Conservation (phyloP, 2,797 vertebrate species). For the Siniperca undulata region DNA sequence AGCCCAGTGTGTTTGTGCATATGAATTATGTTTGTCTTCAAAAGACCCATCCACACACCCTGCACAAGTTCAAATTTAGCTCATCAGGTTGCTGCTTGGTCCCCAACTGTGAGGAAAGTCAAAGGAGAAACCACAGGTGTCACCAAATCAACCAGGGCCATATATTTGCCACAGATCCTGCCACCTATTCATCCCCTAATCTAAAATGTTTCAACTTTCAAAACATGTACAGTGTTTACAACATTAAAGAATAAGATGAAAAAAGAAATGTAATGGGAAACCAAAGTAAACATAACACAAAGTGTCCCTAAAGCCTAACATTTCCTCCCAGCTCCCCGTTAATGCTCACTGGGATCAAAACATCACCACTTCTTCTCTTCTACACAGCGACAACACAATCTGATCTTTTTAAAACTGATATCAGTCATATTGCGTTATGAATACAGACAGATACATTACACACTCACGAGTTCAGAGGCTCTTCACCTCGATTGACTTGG, state of each 20-base stretch:
- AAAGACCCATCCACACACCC: not conserved
- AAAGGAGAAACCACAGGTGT: not conserved
- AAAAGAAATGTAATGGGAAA: not conserved
- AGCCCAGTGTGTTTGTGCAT: not conserved
- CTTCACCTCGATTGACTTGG: not conserved
- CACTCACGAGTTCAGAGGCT: not conserved
- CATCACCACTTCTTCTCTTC: not conserved
- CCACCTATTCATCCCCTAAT: not conserved
- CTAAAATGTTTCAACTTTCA: not conserved
- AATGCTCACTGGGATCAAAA: not conserved
- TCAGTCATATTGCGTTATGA: not conserved
- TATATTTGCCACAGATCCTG: not conserved
- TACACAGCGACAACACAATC: constrained; percentile 1
- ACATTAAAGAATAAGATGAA: not conserved
- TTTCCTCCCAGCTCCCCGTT: not conserved
- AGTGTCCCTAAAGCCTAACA: not conserved
- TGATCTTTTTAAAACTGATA: not conserved
- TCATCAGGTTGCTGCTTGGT: not conserved
- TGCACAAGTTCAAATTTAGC: not conserved
- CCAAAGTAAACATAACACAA: not conserved
- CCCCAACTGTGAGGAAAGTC: not conserved
- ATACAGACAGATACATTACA: not conserved
- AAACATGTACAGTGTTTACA: not conserved
- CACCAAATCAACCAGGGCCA: not conserved
- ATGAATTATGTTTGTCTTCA: not conserved